phyloP scores from a whole-genome alignment of 2,113 vertebrate species.

The Gymnarchus niloticus region DNA sequence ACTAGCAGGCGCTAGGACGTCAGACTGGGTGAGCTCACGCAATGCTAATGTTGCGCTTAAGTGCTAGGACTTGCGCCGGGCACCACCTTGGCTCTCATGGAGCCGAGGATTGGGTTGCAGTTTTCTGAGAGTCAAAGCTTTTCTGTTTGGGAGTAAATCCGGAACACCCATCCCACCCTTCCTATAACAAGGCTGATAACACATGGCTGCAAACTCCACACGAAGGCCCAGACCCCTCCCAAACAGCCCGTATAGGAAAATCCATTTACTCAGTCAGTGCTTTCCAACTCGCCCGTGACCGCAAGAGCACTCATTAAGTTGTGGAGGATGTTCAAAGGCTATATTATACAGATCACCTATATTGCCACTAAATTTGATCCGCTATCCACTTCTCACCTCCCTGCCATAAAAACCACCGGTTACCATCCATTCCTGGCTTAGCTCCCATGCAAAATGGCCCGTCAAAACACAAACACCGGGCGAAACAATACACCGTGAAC shows the following conservation, averaged over 20 bases:
- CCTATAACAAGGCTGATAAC: neutral
- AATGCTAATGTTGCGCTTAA: neutral
- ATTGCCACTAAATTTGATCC: neutral
- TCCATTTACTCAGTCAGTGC: neutral
- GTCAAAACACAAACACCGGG: constrained; percentile 11
- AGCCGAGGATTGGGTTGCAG: neutral
- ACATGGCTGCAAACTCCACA: neutral
- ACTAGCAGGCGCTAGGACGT: neutral
- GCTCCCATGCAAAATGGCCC: constrained; percentile 1
- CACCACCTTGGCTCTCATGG: neutral
- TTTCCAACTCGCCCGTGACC: neutral
- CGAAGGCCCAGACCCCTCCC: neutral
- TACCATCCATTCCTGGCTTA: neutral
- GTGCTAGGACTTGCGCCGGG: neutral
- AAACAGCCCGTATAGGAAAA: neutral
- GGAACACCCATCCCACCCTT: neutral
- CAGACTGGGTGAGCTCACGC: neutral
- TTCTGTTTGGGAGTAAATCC: neutral
- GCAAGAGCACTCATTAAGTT: neutral
- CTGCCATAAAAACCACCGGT: neutral
- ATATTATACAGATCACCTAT: neutral
- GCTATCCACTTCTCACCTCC: neutral
- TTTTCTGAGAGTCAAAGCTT: neutral
- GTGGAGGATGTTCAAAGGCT: neutral
- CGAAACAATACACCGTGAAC: neutral